phyloP scores from a whole-genome alignment of 1,140 invertebrate genomes.

The Araneus ventricosus region DNA sequence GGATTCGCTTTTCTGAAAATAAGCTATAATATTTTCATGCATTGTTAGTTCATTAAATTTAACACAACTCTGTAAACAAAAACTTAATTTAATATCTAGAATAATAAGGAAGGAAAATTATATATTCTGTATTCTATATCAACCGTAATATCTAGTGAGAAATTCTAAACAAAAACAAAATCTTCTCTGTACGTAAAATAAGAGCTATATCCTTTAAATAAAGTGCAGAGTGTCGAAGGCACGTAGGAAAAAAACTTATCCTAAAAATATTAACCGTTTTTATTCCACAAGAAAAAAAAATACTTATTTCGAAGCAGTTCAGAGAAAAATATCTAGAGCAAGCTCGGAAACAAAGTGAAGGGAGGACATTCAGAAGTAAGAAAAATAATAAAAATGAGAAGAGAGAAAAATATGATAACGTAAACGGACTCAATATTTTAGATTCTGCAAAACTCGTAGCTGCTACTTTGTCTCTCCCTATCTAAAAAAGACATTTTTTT shows the following conservation, averaged over 20 bases:
- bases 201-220: not conserved
- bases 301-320: not conserved
- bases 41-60: no score
- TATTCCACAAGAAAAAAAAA: not conserved
- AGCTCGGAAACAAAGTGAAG: not conserved
- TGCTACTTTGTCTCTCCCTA: not conserved
- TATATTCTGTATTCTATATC: no score
- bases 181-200: no score
- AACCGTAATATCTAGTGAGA: no score
- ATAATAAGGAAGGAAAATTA: no score
- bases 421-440: conserved; percentile 31
- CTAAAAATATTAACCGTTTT: not conserved
- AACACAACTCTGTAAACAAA: no score
- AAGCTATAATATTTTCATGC: no score
- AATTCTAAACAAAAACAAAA: no score
- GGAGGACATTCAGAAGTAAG: not conserved
- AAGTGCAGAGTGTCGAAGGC: not conserved
- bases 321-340: not conserved
- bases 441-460: not conserved
- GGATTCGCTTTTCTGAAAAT: no score
- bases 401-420: conserved; percentile 16
- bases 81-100: no score
- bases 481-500: not conserved
- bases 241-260: not conserved
- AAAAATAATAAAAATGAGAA: not conserved